Conservation (phyloP, 2,888 invertebrate genomes). For the Blastobasis lacticolella region DNA sequence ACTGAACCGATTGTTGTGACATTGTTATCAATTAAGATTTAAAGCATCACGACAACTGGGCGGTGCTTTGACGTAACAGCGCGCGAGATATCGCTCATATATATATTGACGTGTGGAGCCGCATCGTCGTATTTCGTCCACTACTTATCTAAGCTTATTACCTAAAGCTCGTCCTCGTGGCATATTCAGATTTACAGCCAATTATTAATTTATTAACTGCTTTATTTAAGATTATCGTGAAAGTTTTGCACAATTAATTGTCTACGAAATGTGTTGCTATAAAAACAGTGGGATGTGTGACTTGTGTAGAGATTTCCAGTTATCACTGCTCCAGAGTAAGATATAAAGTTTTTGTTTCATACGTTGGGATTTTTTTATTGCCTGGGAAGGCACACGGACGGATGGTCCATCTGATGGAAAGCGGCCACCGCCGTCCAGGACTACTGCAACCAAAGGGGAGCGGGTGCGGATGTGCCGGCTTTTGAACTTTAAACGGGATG, state of each 20-base stretch:
- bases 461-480: too few species aligned
- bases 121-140: constrained; percentile 61
- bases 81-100: constrained; percentile 58
- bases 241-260: constrained; percentile 12
- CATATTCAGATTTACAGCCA: constrained; percentile 35
- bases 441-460: too few species aligned
- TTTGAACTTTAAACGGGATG: too few species aligned
- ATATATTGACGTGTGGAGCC: constrained; percentile 61
- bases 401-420: too few species aligned
- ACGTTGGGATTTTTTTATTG: background rate
- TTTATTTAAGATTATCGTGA: constrained; percentile 14
- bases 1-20: constrained; percentile 45
- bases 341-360: background rate
- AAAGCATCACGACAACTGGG: constrained; percentile 62
- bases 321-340: constrained; percentile 62
- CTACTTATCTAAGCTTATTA: constrained; percentile 67
- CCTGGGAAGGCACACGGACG: too few species aligned
- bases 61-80: constrained; percentile 71
- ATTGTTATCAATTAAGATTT: constrained; percentile 54
- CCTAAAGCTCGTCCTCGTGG: constrained; percentile 55
- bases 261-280: constrained; percentile 63
- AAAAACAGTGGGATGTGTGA: constrained; percentile 64
- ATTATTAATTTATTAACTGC: constrained; percentile 23
- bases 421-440: too few species aligned
- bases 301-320: constrained; percentile 62